phyloP scores from a whole-genome alignment of 1,140 invertebrate genomes.

The Heliconius hewitsoni region DNA sequence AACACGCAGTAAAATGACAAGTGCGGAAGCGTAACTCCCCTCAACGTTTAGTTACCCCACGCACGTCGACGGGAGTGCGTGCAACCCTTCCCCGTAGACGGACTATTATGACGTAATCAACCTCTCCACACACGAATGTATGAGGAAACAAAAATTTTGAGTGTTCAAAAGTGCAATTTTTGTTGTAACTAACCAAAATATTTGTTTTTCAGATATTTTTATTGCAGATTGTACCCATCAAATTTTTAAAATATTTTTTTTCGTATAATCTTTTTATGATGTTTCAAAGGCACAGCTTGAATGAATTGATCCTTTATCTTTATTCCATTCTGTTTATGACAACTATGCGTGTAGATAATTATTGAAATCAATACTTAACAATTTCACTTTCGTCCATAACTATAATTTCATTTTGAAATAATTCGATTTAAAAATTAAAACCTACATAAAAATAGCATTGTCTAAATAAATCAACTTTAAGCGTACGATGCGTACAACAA shows the following conservation, averaged over 20 bases:
- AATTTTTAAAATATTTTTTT: not conserved
- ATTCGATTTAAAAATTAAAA: not conserved
- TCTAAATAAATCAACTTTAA: conserved; percentile 23
- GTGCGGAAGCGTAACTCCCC: conserved; percentile 67
- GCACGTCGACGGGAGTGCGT: conserved; percentile 62
- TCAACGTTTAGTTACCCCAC: conserved; percentile 65
- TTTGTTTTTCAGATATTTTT: not conserved
- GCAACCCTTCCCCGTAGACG: conserved; percentile 71
- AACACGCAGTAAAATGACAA: conserved; percentile 64
- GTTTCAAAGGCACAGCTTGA: not conserved
- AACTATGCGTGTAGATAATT: not conserved
- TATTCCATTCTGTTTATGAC: not conserved
- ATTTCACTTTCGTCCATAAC: not conserved
- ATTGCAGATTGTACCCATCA: not conserved
- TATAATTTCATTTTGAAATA: not conserved
- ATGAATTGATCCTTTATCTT: not conserved
- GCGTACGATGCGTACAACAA: conserved; percentile 36
- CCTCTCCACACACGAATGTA: conserved; percentile 61
- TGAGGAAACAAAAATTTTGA: conserved; percentile 46
- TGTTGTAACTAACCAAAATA: not conserved
- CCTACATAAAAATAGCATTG: conserved; percentile 8
- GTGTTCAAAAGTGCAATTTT: conserved; percentile 1
- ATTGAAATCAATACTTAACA: not conserved
- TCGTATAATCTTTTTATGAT: not conserved
- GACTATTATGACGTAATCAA: conserved; percentile 76